These are phyloP conservation scores for Pachypanchax playfairii DNA, from an alignment of 2,113 vertebrate species.

Conservation along the genomic window DNA sequence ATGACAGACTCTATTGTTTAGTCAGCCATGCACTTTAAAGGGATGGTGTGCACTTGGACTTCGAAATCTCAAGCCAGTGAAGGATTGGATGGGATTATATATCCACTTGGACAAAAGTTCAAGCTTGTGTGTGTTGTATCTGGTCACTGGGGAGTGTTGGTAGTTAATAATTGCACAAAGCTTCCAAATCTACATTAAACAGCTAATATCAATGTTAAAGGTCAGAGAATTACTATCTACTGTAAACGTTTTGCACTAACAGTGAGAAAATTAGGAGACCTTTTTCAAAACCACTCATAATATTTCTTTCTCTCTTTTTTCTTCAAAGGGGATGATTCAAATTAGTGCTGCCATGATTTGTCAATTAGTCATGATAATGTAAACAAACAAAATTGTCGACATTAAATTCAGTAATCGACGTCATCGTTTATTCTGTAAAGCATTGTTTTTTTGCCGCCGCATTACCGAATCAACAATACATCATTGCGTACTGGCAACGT, in stretches of 20 bases:
- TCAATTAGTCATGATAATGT: too few species aligned
- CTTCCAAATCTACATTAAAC: neutral
- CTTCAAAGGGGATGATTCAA: too few species aligned
- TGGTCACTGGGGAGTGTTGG: constrained; percentile 5
- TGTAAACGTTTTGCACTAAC: constrained; percentile 4
- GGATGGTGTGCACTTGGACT: constrained; percentile 15
- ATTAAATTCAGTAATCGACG: too few species aligned
- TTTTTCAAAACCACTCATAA: neutral
- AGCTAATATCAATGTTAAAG: constrained; percentile 8
- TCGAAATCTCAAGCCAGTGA: constrained; percentile 9
- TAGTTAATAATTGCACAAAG: constrained; percentile 22
- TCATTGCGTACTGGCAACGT: too few species aligned
- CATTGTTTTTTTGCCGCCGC: too few species aligned
- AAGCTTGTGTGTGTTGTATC: constrained; percentile 14
- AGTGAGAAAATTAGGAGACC: neutral
- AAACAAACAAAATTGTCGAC: too few species aligned
- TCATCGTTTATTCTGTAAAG: too few species aligned
- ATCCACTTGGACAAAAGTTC: neutral
- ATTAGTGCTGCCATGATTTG: too few species aligned
- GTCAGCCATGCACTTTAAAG: constrained; percentile 49
- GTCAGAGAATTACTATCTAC: constrained; percentile 20
- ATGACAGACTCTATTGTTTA: constrained; percentile 68
- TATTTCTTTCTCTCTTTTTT: too few species aligned
- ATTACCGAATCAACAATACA: too few species aligned
- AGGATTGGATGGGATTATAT: neutral